Evolutionary conservation across 2,797 vertebrate species (phyloP).

Genomic region (Phoxinus dragarum): DNA sequence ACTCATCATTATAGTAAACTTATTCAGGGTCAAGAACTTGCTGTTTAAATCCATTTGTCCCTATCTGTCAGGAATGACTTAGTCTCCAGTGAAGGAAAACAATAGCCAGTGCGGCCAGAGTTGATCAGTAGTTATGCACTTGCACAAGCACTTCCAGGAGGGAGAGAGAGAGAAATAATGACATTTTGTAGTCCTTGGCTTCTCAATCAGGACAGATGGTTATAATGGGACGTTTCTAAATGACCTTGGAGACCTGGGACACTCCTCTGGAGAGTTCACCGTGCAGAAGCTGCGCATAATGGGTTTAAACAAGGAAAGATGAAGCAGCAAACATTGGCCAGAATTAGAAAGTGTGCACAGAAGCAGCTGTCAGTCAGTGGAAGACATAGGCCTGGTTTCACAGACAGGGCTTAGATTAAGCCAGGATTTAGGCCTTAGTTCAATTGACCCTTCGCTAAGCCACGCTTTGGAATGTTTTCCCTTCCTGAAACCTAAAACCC

Average conservation of each 20-base stretch:
- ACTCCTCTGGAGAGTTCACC: background rate
- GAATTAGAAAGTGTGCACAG: background rate
- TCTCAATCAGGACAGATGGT: constrained; percentile 26
- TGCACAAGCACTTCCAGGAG: constrained; percentile 2
- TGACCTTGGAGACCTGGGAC: constrained; percentile 22
- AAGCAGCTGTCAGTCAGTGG: background rate
- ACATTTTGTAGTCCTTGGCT: background rate
- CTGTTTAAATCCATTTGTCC: background rate
- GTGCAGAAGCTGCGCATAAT: constrained; percentile 7
- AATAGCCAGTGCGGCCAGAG: background rate
- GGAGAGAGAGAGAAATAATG: background rate
- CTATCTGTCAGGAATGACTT: background rate
- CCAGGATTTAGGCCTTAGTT: too few species aligned
- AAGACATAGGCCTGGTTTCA: background rate
- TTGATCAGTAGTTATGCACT: constrained; percentile 9
- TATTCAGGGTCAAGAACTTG: background rate
- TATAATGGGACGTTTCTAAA: constrained; percentile 19
- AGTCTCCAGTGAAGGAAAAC: background rate
- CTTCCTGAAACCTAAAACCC: too few species aligned
- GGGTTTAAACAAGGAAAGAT: constrained; percentile 7
- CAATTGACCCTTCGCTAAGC: too few species aligned
- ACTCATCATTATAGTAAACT: background rate
- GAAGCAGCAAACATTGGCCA: background rate
- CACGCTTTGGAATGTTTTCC: too few species aligned
- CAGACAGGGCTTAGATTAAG: too few species aligned